Evolutionary conservation across 1,140 invertebrate genomes (phyloP).

Genomic region (Latrodectus geometricus): DNA sequence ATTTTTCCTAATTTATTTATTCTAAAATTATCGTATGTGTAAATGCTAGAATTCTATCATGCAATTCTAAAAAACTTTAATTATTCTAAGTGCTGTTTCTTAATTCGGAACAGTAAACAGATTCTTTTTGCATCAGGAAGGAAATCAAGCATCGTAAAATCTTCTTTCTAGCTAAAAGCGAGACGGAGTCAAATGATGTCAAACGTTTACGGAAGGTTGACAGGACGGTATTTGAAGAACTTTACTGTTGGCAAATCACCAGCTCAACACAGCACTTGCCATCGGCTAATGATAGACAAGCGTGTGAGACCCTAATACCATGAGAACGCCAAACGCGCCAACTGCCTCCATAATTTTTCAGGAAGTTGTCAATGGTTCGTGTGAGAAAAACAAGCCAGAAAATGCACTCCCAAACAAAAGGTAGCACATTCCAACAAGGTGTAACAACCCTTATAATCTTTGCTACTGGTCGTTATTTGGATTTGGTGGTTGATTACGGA

Average conservation of each 20-base stretch:
- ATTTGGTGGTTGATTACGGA: too few relatives aligned
- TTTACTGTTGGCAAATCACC: not conserved
- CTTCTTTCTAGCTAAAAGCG: not conserved
- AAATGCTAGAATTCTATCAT: too few relatives aligned
- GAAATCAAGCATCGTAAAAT: too few relatives aligned
- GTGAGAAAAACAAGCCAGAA: not conserved
- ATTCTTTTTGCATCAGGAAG: not conserved
- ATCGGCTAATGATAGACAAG: not conserved
- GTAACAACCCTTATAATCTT: not conserved
- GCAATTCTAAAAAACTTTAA: too few relatives aligned
- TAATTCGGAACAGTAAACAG: not conserved
- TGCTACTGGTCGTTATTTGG: not conserved
- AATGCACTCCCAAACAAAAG: not conserved
- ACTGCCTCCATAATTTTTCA: not conserved
- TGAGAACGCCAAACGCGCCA: not conserved
- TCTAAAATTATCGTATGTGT: too few relatives aligned
- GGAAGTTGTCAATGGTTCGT: not conserved
- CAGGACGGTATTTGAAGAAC: not conserved
- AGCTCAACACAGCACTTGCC: too few relatives aligned
- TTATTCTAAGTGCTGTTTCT: too few relatives aligned
- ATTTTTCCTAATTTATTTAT: too few relatives aligned
- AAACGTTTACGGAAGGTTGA: not conserved
- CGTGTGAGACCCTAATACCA: not conserved
- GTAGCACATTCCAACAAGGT: not conserved
- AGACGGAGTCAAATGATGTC: not conserved